Percentiles rank a stretch among this genome's conserved stretches.
These are phyloP conservation scores for Cochlearius cochlearius DNA, from an alignment of 2,113 vertebrate genomes.

Conservation along the genomic window DNA sequence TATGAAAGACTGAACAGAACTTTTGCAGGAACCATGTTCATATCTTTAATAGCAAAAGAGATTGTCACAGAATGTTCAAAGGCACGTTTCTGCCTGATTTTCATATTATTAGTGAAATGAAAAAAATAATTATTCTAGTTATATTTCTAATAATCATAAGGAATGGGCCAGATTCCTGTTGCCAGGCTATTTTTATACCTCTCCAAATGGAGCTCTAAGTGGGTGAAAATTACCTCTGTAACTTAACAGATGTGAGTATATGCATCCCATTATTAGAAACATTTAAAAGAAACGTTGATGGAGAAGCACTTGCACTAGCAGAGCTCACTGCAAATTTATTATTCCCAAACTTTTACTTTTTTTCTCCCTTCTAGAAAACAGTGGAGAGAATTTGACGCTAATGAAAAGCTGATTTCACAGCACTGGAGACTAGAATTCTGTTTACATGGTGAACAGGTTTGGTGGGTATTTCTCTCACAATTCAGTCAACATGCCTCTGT, in stretches of 20 bases:
- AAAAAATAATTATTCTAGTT: neutral
- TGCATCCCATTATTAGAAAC: neutral
- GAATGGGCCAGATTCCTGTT: neutral
- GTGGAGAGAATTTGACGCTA: neutral
- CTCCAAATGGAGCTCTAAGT: slow-evolving; percentile 18
- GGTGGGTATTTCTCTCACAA: neutral
- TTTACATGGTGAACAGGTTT: neutral
- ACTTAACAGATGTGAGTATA: neutral
- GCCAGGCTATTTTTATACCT: slow-evolving; percentile 12
- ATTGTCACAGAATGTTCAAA: neutral
- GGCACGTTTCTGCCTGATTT: neutral
- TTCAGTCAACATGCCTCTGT: neutral
- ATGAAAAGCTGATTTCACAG: neutral
- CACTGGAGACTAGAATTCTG: neutral
- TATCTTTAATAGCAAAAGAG: neutral
- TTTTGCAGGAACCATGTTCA: neutral
- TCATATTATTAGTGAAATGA: neutral
- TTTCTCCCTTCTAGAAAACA: neutral
- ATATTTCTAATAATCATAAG: neutral
- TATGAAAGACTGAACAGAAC: neutral
- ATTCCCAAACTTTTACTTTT: neutral
- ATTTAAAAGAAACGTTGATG: neutral
- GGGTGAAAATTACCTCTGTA: slow-evolving; percentile 26
- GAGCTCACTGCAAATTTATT: neutral
- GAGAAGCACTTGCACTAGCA: neutral